Conservation (phyloP, 2,113 vertebrate species). For the Genyomyrus donnyi region DNA sequence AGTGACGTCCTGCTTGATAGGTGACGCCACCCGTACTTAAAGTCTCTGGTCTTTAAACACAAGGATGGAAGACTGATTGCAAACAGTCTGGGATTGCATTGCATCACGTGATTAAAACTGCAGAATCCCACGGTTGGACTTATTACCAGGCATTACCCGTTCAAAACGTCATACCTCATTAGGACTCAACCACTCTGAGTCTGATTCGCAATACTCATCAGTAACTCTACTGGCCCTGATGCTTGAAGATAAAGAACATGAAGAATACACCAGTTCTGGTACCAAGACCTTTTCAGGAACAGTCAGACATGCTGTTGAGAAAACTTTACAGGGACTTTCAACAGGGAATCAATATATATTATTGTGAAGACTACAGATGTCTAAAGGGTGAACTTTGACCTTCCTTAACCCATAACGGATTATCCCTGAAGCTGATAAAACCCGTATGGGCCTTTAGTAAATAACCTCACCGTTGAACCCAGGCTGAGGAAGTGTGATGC, state of each 20-base stretch:
- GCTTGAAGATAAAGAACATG: neutral
- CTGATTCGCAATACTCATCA: neutral
- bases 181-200: neutral
- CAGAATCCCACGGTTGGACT: neutral
- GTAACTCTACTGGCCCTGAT: neutral
- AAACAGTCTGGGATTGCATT: neutral
- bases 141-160: neutral
- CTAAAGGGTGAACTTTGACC: slow-evolving; percentile 1
- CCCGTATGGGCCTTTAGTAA: neutral
- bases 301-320: neutral
- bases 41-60: neutral
- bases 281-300: neutral
- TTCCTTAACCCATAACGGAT: neutral
- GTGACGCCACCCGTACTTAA: neutral
- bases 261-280: neutral
- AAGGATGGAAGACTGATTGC: neutral
- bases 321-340: neutral
- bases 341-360: neutral
- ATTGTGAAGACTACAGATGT: neutral
- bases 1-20: neutral
- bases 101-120: neutral
- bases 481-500: neutral
- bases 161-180: neutral
- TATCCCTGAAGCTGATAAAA: neutral
- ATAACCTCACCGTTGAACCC: neutral